Conservation (phyloP, 2,888 invertebrate genomes). For the Autographa pulchrina region DNA sequence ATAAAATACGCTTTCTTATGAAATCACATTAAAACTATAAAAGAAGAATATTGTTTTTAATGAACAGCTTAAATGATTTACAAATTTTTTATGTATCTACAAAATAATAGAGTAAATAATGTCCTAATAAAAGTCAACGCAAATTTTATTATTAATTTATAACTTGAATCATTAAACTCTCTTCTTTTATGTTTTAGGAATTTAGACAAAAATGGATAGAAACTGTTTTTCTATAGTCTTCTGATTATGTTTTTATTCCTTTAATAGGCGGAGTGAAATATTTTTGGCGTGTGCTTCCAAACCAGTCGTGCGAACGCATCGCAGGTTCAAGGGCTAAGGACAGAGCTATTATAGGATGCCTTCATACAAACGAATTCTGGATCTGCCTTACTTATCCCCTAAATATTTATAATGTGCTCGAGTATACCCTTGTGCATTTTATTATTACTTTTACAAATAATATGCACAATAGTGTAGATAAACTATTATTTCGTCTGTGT, state of each 20-base stretch:
- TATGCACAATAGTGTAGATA: too few species aligned
- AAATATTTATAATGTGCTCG: too few species aligned
- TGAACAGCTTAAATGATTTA: not conserved
- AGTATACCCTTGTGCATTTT: too few species aligned
- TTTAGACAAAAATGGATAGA: not conserved
- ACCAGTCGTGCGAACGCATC: not conserved
- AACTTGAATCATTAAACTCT: not conserved
- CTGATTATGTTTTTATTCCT: not conserved
- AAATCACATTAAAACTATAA: slow-evolving; percentile 14
- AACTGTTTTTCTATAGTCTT: not conserved
- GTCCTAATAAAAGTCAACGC: not conserved
- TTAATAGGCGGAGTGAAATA: not conserved
- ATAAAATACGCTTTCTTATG: slow-evolving; percentile 36
- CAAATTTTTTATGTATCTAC: not conserved
- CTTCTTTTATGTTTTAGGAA: not conserved
- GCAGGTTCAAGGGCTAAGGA: not conserved
- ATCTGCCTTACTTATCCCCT: not conserved
- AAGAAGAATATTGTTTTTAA: slow-evolving; percentile 8
- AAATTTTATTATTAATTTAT: not conserved
- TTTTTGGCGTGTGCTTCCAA: not conserved
- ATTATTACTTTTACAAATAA: too few species aligned
- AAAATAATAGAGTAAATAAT: not conserved
- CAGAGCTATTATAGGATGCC: not conserved
- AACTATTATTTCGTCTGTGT: too few species aligned
- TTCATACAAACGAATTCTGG: not conserved